These are phyloP conservation scores for Sebastes nivosus DNA, from an alignment of 2,797 vertebrate species.

Conservation along the genomic window DNA sequence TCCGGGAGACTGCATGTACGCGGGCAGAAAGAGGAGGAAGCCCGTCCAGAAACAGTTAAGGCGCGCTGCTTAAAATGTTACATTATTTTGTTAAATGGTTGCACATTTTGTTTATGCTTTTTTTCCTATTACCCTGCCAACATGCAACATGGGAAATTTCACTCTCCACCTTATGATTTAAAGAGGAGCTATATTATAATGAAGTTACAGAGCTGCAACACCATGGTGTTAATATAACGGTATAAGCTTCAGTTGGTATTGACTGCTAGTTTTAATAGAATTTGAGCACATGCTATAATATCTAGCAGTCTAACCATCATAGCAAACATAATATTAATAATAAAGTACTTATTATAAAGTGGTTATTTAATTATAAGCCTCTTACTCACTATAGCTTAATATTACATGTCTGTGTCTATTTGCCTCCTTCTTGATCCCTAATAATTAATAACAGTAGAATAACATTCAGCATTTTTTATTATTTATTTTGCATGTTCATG, in stretches of 20 bases:
- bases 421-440: neutral
- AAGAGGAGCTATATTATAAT: neutral
- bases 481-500: neutral
- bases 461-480: neutral
- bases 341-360: neutral
- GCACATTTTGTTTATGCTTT: neutral
- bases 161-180: neutral
- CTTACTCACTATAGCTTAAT: neutral
- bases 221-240: neutral
- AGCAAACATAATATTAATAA: neutral
- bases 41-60: slow-evolving; percentile 97
- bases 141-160: neutral
- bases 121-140: neutral
- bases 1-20: slow-evolving; percentile 95
- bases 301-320: neutral
- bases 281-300: neutral
- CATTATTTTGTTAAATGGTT: neutral
- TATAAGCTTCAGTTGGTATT: neutral
- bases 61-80: neutral
- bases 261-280: neutral
- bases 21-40: slow-evolving; percentile 95
- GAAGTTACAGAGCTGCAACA: neutral
- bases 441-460: neutral
- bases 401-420: neutral
- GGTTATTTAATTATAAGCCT: neutral